Percentiles rank a stretch among this genome's conserved stretches.
Evolutionary conservation across 1,140 invertebrate genomes (phyloP).

Genomic region (Maniola jurtina): DNA sequence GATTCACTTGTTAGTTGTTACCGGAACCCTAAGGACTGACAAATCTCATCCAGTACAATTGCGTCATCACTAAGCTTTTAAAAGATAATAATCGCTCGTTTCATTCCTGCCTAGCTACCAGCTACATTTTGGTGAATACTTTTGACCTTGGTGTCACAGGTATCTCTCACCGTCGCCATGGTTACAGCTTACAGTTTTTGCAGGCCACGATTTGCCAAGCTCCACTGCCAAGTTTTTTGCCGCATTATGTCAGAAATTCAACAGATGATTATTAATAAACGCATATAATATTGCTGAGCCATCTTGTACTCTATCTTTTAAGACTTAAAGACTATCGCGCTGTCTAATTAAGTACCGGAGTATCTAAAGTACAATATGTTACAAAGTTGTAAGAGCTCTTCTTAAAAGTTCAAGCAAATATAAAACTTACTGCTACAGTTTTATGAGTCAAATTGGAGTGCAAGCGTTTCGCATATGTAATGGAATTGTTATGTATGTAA

Average conservation of each 20-base stretch:
- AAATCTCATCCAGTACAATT: too few species aligned
- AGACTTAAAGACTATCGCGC: background rate
- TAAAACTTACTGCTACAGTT: background rate
- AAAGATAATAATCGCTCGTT: too few species aligned
- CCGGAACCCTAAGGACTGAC: too few species aligned
- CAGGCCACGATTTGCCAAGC: slow-evolving; percentile 1
- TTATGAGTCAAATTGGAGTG: background rate
- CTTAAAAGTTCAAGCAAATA: background rate
- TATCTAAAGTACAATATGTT: slow-evolving; percentile 3
- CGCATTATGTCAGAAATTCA: slow-evolving; percentile 44
- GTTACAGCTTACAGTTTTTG: slow-evolving; percentile 33
- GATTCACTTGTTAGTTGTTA: too few species aligned
- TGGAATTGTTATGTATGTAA: background rate
- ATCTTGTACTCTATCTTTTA: background rate
- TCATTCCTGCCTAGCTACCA: too few species aligned
- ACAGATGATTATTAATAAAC: slow-evolving; percentile 22
- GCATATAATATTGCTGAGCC: background rate
- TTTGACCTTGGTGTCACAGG: background rate
- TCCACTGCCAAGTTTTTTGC: slow-evolving; percentile 38
- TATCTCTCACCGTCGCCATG: slow-evolving; percentile 31
- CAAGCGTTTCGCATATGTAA: background rate
- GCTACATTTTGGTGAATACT: background rate
- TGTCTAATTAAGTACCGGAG: background rate
- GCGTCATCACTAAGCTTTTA: too few species aligned
- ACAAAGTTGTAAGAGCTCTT: background rate